Base-by-base conservation (phyloP, 2,888 invertebrate species). In the Ichneumon xanthorius region DNA sequence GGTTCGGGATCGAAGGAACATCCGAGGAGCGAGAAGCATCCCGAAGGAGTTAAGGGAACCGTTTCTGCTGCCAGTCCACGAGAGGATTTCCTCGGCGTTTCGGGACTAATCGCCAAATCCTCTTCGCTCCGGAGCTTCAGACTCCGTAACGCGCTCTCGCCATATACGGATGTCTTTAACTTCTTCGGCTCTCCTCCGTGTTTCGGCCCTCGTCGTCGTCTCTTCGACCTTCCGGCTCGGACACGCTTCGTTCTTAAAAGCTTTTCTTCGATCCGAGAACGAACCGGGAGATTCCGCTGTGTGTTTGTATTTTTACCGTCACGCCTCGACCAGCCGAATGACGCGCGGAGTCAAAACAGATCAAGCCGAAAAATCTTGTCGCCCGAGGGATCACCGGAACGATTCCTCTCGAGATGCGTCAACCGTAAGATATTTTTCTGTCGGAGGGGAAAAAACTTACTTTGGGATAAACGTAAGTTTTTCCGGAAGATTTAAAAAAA, bases 91-190 rank as follows among this genome's bases (percentile, higher is more conserved):
- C 68, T 45, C 48, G 33, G 53, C 37, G 80, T 82, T 83, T 86
- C 71, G 76, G 65, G 79, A 80, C 87, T 90, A 91, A 91, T 91
- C 91, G 90, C 78, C 87, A 90, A 92, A 92, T 91, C 91, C 89
- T 88, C 87, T 92, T 92, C 87, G 85, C 87, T 86, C 81, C 87
- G 87, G 85, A 75, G 80, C 65, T 77, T 61, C 73, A n/a, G 48
- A 81, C 16, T 53, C 84, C 86, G 86, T 82, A 83, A 71, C 85
- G 84, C 87, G 82, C 79, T 80, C 19, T 68, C 82, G 85, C 82
- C 82, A 19, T 68, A 77, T 78, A 67, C 70, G 61, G 50, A 37
- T 68, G 50, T 85, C 85, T 61, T 81, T 80, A 71, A 70, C 80
- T 82, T 80, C 85, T 88, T 77, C 84, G 80, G 80, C 78, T 86